Evolutionary conservation across 2,113 vertebrate species (phyloP).

Genomic region (Speoplatyrhinus poulsoni): DNA sequence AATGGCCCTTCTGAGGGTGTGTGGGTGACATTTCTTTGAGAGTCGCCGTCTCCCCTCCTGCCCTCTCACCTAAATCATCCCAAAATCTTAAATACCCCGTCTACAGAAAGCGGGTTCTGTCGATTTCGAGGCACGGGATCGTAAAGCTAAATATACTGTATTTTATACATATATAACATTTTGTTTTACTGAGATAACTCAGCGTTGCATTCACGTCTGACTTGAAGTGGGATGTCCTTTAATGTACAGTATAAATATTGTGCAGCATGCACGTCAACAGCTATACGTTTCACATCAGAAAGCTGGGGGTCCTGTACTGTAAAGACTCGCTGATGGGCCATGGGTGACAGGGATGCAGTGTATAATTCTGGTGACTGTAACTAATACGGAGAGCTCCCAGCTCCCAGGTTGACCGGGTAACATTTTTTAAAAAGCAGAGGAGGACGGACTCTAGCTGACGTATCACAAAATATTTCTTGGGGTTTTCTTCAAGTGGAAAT

Average conservation of each 20-base stretch:
- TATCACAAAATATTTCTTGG: slow-evolving; percentile 38
- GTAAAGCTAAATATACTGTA: too few relatives aligned
- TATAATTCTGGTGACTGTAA: slow-evolving; percentile 22
- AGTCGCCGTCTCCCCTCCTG: slow-evolving; percentile 7
- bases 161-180: too few relatives aligned
- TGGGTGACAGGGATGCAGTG: slow-evolving; percentile 22
- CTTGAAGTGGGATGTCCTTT: background rate
- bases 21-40: slow-evolving; percentile 65
- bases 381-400: slow-evolving; percentile 6
- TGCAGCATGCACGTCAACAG: background rate
- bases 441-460: slow-evolving; percentile 12
- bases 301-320: background rate
- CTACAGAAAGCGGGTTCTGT: slow-evolving; percentile 32
- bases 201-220: background rate
- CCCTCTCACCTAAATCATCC: slow-evolving; percentile 61
- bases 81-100: slow-evolving; percentile 36
- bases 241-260: background rate
- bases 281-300: slow-evolving; percentile 1
- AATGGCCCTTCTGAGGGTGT: slow-evolving; percentile 31
- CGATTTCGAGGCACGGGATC: slow-evolving; percentile 7
- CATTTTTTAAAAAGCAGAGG: background rate
- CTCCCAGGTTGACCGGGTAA: slow-evolving; percentile 12
- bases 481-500: slow-evolving; percentile 44
- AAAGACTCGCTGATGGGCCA: slow-evolving; percentile 6
- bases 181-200: too few relatives aligned